Conservation (phyloP, 2,888 invertebrate genomes). For the Drosophila incognita region DNA sequence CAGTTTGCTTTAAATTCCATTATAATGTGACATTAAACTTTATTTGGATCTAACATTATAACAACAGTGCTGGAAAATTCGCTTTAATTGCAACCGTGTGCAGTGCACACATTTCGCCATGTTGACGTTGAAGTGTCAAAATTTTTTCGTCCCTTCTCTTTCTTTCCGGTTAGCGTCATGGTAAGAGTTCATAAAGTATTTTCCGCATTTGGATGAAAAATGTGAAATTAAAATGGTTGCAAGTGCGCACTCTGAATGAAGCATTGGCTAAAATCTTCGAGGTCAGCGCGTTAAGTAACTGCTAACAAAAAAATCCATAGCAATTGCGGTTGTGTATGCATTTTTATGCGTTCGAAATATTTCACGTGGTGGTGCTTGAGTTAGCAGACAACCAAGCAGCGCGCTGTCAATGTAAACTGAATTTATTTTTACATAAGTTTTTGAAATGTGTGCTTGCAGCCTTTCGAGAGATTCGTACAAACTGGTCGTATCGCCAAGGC, state of each 20-base stretch:
- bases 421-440: conserved; percentile 23
- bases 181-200: conserved; percentile 76
- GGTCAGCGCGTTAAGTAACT: conserved; percentile 8
- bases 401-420: conserved; percentile 21
- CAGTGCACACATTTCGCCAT: conserved; percentile 60
- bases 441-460: conserved; percentile 86
- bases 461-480: conserved; percentile 97
- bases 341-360: conserved; percentile 30
- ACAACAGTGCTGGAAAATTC: conserved; percentile 17
- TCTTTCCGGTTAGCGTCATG: conserved; percentile 85
- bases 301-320: conserved; percentile 6
- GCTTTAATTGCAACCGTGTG: conserved; percentile 50
- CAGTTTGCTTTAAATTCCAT: background rate
- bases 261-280: conserved; percentile 22
- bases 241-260: conserved; percentile 53
- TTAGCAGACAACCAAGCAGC: conserved; percentile 20
- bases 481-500: conserved; percentile 98
- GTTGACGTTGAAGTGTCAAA: conserved; percentile 66
- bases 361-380: conserved; percentile 57
- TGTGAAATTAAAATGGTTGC: conserved; percentile 64
- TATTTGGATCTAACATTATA: background rate
- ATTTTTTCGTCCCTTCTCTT: conserved; percentile 78
- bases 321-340: conserved; percentile 4
- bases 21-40: background rate
- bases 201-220: conserved; percentile 63